Base-by-base conservation (phyloP, 2,888 invertebrate genomes). In the Drosophila atripex region DNA sequence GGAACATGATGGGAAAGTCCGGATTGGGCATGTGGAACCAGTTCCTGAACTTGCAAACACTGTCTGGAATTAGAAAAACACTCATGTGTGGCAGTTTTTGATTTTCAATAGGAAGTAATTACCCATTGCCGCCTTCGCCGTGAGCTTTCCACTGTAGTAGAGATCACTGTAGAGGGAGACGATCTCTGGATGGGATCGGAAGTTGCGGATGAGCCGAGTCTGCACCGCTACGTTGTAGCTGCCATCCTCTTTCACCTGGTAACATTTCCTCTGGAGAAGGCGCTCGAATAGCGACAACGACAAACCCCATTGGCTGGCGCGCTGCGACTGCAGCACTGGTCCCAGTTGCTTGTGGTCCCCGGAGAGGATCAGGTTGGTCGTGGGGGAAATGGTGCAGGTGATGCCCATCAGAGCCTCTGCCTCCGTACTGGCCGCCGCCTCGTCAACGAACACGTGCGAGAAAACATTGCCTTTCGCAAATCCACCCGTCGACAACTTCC, bases 261-360 rank as follows among this genome's bases (percentile, higher is more conserved):
- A 91, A 75, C 93, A 94, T 18, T 90, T 86, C 0, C 91, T 91
- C 0, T 90, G 85, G 92, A 94, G 93, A 51, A 97, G 89, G 23
- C 97, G 92, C 86, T 96, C 95, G 80, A 97, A 90, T 45, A 96
- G 91, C 0, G 96, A 96, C 1, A 70, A n/a, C 1, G 58, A 64
- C 23, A 90, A 69, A 0, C 90, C 90, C 59, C 88, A 78, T 3
- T 83, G 79, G 2, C 69, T 64, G 89, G 89, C 88, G 45, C 76
- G 71, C 38, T 85, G 84, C 0, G 93, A 93, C 51, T 85, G 80
- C 23, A 94, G 78, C 0, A 94, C 92, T 1, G 96, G 95, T 0
- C 95, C 95, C 43, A 96, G 91, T 89, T 96, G 96, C 74, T 93
- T 92, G 1, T 95, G 95, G 92, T 96, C 96, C 2, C 96, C 96